A percentile compares a stretch with the other conserved stretches of the same genome.
Conservation (phyloP, 1,140 invertebrate species). For the fruit fly (Drosophila melanogaster) region DNA sequence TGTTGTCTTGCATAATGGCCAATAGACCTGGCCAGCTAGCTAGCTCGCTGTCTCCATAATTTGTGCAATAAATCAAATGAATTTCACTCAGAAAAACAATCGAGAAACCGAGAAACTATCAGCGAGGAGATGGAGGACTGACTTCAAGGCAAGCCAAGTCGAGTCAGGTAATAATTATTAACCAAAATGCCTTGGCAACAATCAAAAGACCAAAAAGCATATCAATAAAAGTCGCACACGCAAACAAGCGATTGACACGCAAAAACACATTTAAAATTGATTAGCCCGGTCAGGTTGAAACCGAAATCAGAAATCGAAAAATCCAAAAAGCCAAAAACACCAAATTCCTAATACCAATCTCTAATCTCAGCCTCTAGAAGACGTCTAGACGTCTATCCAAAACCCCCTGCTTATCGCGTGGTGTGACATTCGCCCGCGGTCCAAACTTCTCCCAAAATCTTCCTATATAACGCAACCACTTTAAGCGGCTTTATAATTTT, state of each 20-base stretch:
- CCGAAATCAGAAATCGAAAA: slow-evolving; percentile 21
- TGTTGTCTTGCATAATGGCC: slow-evolving; percentile 63
- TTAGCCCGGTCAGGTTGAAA: slow-evolving; percentile 62
- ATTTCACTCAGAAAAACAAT: slow-evolving; percentile 79
- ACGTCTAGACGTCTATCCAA: slow-evolving; percentile 60
- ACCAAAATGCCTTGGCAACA: slow-evolving; percentile 55
- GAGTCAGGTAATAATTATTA: slow-evolving; percentile 70
- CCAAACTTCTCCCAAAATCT: slow-evolving; percentile 3
- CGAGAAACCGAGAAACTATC: slow-evolving; percentile 28
- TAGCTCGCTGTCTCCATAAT: slow-evolving; percentile 62
- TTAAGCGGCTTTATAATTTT: background rate
- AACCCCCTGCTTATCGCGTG: slow-evolving; percentile 29
- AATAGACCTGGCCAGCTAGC: slow-evolving; percentile 11
- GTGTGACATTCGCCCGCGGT: slow-evolving; percentile 69
- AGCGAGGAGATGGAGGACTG: slow-evolving; percentile 8
- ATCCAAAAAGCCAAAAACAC: slow-evolving; percentile 1
- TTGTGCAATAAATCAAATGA: slow-evolving; percentile 82
- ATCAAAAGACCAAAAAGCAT: slow-evolving; percentile 65
- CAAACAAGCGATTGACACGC: slow-evolving; percentile 83
- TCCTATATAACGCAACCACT: background rate
- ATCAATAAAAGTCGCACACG: slow-evolving; percentile 79
- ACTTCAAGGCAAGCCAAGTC: slow-evolving; percentile 53
- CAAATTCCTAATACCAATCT: slow-evolving; percentile 12
- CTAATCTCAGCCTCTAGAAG: slow-evolving; percentile 33
- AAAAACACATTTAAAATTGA: slow-evolving; percentile 84